These are phyloP conservation scores for Gonioctena quinquepunctata DNA, from an alignment of 1,140 invertebrate species.

Conservation along the genomic window DNA sequence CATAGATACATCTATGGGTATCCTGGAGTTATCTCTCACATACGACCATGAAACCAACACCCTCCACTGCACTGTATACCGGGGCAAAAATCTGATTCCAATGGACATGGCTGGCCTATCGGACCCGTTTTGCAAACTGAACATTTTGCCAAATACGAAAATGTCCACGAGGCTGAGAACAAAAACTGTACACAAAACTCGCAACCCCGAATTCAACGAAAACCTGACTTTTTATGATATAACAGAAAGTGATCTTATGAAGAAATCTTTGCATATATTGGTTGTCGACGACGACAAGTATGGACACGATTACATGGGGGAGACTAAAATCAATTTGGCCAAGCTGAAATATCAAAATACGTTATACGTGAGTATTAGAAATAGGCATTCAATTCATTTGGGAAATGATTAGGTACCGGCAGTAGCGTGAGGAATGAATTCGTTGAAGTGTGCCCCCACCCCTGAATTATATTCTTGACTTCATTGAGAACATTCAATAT, in stretches of 20 bases:
- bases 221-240: conserved; percentile 88
- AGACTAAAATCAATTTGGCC: conserved; percentile 68
- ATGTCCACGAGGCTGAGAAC: conserved; percentile 67
- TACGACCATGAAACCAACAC: conserved; percentile 76
- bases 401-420: too few relatives aligned
- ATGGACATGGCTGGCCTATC: conserved; percentile 90
- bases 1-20: conserved; percentile 61
- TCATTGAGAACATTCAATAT: too few relatives aligned
- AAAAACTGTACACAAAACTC: conserved; percentile 66
- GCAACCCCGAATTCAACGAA: conserved; percentile 94
- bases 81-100: conserved; percentile 74
- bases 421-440: too few relatives aligned
- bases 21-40: conserved; percentile 76
- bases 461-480: too few relatives aligned
- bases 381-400: too few relatives aligned
- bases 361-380: conserved; percentile 50
- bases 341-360: conserved; percentile 68
- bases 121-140: conserved; percentile 89
- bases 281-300: conserved; percentile 85
- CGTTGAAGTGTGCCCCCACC: too few relatives aligned
- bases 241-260: conserved; percentile 74
- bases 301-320: conserved; percentile 84
- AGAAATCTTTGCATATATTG: conserved; percentile 73
- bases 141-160: conserved; percentile 75
- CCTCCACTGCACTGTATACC: conserved; percentile 77